A percentile compares a stretch with the other conserved stretches of the same genome.
These are phyloP conservation scores for Lymantria monacha DNA, from an alignment of 2,888 invertebrate genomes.

Conservation along the genomic window DNA sequence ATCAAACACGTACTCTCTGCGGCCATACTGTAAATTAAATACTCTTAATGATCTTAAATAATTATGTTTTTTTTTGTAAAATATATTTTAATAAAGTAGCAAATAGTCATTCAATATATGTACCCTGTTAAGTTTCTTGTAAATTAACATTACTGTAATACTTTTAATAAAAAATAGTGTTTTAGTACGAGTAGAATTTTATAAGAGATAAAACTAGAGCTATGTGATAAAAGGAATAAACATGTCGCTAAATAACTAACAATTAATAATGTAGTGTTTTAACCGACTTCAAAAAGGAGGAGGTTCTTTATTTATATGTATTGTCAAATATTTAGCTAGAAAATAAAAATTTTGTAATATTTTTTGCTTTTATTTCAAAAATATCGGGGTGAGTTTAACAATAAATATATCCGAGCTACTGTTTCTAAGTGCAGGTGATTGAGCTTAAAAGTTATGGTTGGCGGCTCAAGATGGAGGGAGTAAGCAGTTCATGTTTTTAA, in stretches of 20 bases:
- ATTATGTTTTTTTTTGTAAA: background rate
- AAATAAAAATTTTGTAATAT: conserved; percentile 31
- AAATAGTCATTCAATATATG: background rate
- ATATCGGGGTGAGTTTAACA: background rate
- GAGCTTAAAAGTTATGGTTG: conserved; percentile 24
- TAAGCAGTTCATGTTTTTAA: conserved; percentile 36
- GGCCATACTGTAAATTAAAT: background rate
- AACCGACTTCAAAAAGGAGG: no score
- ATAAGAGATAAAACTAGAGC: background rate
- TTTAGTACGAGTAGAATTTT: conserved; percentile 1
- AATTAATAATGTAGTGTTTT: conserved; percentile 8
- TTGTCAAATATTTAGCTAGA: conserved; percentile 27
- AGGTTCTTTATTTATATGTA: no score
- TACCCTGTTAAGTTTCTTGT: background rate
- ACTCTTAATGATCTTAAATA: background rate
- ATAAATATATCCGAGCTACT: background rate
- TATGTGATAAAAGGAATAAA: background rate
- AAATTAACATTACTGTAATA: background rate
- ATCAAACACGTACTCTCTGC: no score
- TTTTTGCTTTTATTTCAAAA: conserved; percentile 7
- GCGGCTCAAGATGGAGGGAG: conserved; percentile 30
- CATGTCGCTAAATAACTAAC: conserved; percentile 6
- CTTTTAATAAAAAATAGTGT: background rate
- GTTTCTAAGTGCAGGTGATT: conserved; percentile 12
- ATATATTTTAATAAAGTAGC: background rate